Percentiles rank a stretch among this genome's conserved stretches.
phyloP scores from a whole-genome alignment of 2,888 invertebrate species.

The Ypsolopha sequella region DNA sequence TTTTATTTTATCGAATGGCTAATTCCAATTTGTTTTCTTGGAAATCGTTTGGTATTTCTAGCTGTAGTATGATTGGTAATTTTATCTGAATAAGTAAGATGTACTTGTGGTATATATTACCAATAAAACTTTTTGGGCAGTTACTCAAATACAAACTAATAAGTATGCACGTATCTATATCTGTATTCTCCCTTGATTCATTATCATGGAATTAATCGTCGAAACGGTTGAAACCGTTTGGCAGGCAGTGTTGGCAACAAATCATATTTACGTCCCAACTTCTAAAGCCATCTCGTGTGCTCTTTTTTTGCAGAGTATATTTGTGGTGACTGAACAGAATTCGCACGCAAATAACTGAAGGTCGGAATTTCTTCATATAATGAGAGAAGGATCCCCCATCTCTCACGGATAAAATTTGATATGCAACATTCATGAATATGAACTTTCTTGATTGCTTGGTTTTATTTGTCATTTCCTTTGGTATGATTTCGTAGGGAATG shows the following conservation, averaged over 20 bases:
- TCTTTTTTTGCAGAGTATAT: conserved; percentile 2
- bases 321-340: background rate
- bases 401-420: too few species aligned
- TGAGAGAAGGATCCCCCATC: background rate
- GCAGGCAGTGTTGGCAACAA: background rate
- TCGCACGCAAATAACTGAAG: conserved; percentile 10
- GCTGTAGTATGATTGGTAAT: too few species aligned
- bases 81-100: too few species aligned
- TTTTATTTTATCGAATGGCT: too few species aligned
- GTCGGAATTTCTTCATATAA: conserved; percentile 10
- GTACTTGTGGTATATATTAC: background rate
- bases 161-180: background rate
- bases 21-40: too few species aligned
- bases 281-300: background rate
- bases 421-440: too few species aligned
- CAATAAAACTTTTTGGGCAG: background rate
- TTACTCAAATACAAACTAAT: background rate
- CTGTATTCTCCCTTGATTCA: background rate
- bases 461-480: too few species aligned
- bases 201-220: background rate
- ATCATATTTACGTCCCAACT: background rate
- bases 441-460: too few species aligned
- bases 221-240: background rate
- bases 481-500: too few species aligned
- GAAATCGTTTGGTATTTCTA: too few species aligned